Base-by-base conservation (phyloP, 2,113 vertebrate species). In the Talpa occidentalis region DNA sequence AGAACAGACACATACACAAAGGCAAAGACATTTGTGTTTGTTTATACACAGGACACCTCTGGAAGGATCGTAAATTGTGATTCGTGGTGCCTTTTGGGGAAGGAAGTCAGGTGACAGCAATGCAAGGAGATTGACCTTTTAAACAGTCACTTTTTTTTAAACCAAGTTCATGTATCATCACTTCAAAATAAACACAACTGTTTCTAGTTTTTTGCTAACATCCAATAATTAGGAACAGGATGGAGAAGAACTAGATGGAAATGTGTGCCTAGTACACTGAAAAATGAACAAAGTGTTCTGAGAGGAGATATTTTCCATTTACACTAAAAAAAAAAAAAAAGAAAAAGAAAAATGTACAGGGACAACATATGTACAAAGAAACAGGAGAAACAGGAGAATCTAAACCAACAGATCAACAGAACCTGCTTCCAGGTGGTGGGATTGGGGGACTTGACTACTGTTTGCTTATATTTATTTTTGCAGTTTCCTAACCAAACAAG, bases 271-370 rank as follows among this genome's bases (percentile, higher is more conserved):
- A 47, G 35, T 42, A 62, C 4, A 76, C 40, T 35, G 22, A 2
- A 3, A 89, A 95, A 91, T 37, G 21, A 85, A 90, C 22, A 72
- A 83, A 85, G 16, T 62, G 35, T 87, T 93, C 64, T 47, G 49
- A 42, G 15, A 60, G 11, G n/a, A 81, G n/a, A 19, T 22, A 69
- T 42, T 82, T 95, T 59, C 21, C 22, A 42, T 16, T 90, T 54
- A 90, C 40, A 87, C 49, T 42, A 5, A 49, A 85, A 76, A 78
- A 42, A 54, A 84, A 42, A 35, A 14, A 19, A 42, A 12, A 37
- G 9, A n/a, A 28, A 84, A 90, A 54, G 82, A 62, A 85, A 91
- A 86, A 42, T 14, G 40, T 28, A 22, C 6, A 28, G 28, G 11
- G 30, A 79, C 37, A 5, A 59, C 26, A 49, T 3, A 1, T 66